Conservation (phyloP, 2,888 invertebrate species). For the Lydus trimaculatus region DNA sequence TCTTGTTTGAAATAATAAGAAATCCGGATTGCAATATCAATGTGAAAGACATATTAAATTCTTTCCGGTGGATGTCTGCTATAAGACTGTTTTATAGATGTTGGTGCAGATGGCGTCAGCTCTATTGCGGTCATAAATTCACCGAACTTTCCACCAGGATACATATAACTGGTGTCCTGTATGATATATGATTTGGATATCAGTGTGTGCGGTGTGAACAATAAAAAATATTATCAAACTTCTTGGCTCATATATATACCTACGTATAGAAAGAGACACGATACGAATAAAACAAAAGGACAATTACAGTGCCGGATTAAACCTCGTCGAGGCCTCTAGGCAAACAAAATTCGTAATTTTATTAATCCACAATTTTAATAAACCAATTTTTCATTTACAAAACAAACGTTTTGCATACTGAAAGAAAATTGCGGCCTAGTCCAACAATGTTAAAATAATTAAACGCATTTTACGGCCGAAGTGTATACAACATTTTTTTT, state of each 20-base stretch:
- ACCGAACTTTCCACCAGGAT: conserved; percentile 51
- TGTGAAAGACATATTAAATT: conserved; percentile 32
- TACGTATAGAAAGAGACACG: conserved; percentile 10
- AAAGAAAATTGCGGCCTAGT: no score
- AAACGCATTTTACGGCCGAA: no score
- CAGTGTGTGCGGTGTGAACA: conserved; percentile 36
- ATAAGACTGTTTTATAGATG: conserved; percentile 34
- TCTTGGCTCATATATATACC: conserved; percentile 13
- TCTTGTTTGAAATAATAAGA: conserved; percentile 25
- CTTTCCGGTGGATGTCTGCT: conserved; percentile 31
- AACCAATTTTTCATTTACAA: no score
- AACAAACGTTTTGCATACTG: no score
- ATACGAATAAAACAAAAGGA: conserved; percentile 25
- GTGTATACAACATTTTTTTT: no score
- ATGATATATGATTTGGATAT: conserved; percentile 40
- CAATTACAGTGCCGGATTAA: no score
- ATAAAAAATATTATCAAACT: conserved; percentile 43
- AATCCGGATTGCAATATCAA: conserved; percentile 23
- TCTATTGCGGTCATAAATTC: conserved; percentile 56
- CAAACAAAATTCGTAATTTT: no score
- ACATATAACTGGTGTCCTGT: conserved; percentile 48
- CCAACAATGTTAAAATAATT: no score
- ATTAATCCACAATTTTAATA: no score
- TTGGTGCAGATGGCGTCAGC: conserved; percentile 48
- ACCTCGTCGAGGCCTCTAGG: no score